A percentile compares a stretch with the other conserved stretches of the same genome.
phyloP scores from a whole-genome alignment of 2,797 vertebrate species.

The Toxotes lorentzi region DNA sequence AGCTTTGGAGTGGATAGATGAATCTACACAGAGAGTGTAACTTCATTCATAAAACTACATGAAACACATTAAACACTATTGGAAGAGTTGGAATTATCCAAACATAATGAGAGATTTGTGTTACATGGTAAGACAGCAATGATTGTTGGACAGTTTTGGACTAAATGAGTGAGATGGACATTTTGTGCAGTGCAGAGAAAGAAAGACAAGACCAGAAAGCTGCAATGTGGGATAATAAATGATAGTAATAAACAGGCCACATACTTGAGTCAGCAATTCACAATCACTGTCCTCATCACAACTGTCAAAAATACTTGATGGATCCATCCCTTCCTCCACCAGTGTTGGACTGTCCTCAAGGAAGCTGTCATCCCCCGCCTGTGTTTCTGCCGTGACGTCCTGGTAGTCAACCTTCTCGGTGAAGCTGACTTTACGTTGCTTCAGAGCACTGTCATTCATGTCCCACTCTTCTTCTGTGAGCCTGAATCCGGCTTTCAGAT shows the following conservation, averaged over 20 bases:
- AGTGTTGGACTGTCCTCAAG: slow-evolving; percentile 93
- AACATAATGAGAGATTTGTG: background rate
- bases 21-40: background rate
- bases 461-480: slow-evolving; percentile 91
- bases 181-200: background rate
- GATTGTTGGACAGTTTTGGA: background rate
- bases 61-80: background rate
- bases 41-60: background rate
- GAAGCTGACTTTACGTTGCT: slow-evolving; percentile 92
- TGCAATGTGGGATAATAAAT: slow-evolving; percentile 4
- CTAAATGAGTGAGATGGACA: background rate
- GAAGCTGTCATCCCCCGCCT: slow-evolving; percentile 78
- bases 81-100: background rate
- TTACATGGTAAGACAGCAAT: background rate
- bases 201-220: background rate
- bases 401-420: slow-evolving; percentile 87
- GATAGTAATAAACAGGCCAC: slow-evolving; percentile 23
- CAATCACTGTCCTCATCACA: slow-evolving; percentile 90
- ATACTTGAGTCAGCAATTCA: slow-evolving; percentile 71
- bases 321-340: slow-evolving; percentile 92
- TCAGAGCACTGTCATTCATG: slow-evolving; percentile 87
- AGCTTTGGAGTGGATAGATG: background rate
- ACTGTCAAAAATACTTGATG: slow-evolving; percentile 88
- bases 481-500: slow-evolving; percentile 92
- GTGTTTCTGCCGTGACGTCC: slow-evolving; percentile 63